Evolutionary conservation across 2,113 vertebrate genomes (phyloP).

Genomic region (Psilopsiagon aymara): DNA sequence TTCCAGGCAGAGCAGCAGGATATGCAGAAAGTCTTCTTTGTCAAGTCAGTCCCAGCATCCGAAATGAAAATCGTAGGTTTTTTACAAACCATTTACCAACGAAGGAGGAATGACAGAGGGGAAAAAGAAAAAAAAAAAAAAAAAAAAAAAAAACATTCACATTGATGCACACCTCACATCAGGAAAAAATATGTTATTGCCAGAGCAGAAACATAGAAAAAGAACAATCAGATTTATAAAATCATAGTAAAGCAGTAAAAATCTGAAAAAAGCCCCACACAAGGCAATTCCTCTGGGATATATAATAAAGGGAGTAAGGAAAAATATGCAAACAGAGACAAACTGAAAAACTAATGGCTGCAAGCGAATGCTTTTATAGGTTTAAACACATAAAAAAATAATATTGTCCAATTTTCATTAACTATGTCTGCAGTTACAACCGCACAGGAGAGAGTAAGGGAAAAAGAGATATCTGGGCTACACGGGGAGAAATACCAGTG

Average conservation of each 20-base stretch:
- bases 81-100: conserved; percentile 38
- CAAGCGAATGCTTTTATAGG: not conserved
- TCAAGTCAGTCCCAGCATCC: not conserved
- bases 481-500: not conserved
- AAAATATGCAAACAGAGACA: not conserved
- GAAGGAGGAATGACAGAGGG: not conserved
- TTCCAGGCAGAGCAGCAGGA: conserved; percentile 35
- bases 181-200: not conserved
- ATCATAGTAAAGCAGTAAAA: not conserved
- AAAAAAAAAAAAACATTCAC: not conserved
- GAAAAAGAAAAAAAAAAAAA: not conserved
- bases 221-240: not conserved
- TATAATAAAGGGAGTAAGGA: not conserved
- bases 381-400: not conserved
- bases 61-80: not conserved
- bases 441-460: not conserved
- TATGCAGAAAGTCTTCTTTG: conserved; percentile 23
- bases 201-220: not conserved
- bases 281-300: not conserved
- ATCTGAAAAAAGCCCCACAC: not conserved
- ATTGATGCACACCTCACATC: not conserved
- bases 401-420: not conserved
- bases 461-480: not conserved
- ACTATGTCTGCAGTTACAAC: not conserved
- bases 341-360: not conserved